Percentiles rank a stretch among this genome's conserved stretches.
Conservation (phyloP, 1,140 invertebrate species). For the Calycopis cecrops region DNA sequence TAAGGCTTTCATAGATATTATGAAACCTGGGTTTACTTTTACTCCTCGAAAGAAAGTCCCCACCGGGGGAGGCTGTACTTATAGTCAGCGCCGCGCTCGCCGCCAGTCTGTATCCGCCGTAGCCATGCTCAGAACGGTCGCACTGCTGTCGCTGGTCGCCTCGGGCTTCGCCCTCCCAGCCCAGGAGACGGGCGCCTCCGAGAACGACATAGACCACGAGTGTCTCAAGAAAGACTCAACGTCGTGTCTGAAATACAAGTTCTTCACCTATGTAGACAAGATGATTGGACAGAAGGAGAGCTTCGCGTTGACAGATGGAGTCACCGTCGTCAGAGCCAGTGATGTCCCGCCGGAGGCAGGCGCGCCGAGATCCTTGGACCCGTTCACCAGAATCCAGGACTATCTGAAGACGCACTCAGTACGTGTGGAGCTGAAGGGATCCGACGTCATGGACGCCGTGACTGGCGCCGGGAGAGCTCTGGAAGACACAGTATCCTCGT, state of each 20-base stretch:
- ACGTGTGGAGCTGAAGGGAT: slow-evolving; percentile 89
- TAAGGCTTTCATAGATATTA: background rate
- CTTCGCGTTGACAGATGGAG: slow-evolving; percentile 85
- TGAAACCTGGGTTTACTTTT: slow-evolving; percentile 28
- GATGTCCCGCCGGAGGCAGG: slow-evolving; percentile 79
- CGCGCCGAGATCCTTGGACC: slow-evolving; percentile 82
- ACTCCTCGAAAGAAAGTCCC: slow-evolving; percentile 32
- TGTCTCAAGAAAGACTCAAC: slow-evolving; percentile 87
- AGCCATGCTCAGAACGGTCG: slow-evolving; percentile 61
- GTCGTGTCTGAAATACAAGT: slow-evolving; percentile 88
- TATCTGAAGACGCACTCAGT: slow-evolving; percentile 87
- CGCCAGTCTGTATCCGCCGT: slow-evolving; percentile 41
- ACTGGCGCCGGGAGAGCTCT: slow-evolving; percentile 85
- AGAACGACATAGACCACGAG: slow-evolving; percentile 86
- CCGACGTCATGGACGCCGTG: slow-evolving; percentile 86
- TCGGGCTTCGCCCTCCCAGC: slow-evolving; percentile 78
- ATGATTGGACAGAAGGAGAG: slow-evolving; percentile 85
- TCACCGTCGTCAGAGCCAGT: slow-evolving; percentile 85
- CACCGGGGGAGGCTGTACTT: slow-evolving; percentile 38
- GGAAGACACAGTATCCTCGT: slow-evolving; percentile 81
- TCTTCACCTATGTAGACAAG: slow-evolving; percentile 89
- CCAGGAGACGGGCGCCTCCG: slow-evolving; percentile 79
- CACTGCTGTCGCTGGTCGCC: slow-evolving; percentile 71
- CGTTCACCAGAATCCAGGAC: slow-evolving; percentile 81
- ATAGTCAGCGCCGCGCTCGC: slow-evolving; percentile 36